phyloP scores from a whole-genome alignment of 2,888 invertebrate species.

The Linyphia triangularis region DNA sequence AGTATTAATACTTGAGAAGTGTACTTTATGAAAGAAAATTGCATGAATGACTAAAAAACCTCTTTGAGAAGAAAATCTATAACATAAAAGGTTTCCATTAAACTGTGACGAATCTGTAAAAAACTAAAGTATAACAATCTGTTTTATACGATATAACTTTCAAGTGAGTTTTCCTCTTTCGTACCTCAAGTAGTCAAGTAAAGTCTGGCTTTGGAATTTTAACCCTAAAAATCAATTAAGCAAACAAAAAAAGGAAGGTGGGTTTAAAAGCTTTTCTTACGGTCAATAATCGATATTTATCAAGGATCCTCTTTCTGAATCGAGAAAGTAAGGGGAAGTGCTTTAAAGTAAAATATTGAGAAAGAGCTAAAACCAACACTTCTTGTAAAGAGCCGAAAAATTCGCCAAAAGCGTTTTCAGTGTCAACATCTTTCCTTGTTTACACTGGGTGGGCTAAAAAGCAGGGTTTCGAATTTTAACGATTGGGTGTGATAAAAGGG shows the following conservation, averaged over 20 bases:
- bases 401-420: constrained; percentile 52
- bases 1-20: too few species aligned
- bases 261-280: constrained; percentile 23
- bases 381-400: neutral
- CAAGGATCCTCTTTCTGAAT: neutral
- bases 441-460: constrained; percentile 13
- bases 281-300: constrained; percentile 60
- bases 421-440: constrained; percentile 53
- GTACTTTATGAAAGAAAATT: too few species aligned
- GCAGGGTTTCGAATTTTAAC: constrained; percentile 46
- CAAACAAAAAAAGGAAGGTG: neutral
- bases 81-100: too few species aligned
- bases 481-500: neutral
- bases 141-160: too few species aligned
- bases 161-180: too few species aligned
- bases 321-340: constrained; percentile 1
- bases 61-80: too few species aligned
- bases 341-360: constrained; percentile 56
- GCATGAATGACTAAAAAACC: too few species aligned
- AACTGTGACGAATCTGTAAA: too few species aligned
- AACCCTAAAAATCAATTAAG: too few species aligned
- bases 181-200: too few species aligned
- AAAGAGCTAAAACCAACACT: constrained; percentile 49
- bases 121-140: too few species aligned
- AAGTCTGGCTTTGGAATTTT: too few species aligned